Percentiles rank a stretch among this genome's conserved stretches.
Evolutionary conservation across 1,140 invertebrate species (phyloP).

Genomic region (Atopsyche davidsoni): DNA sequence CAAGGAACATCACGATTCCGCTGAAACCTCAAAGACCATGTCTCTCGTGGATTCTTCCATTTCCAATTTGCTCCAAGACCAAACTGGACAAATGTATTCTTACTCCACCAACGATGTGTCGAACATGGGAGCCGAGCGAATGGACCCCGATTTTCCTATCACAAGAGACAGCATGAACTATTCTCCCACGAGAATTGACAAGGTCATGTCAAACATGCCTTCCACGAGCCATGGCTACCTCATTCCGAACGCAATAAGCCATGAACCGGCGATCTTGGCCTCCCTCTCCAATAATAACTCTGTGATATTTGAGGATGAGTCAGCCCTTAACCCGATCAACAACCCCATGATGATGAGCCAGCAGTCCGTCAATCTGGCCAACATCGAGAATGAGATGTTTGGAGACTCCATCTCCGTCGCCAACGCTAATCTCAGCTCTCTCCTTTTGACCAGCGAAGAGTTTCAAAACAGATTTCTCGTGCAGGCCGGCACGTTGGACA

Average conservation of each 20-base stretch:
- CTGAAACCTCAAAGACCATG: conserved; percentile 26
- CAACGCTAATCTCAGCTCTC: conserved; percentile 59
- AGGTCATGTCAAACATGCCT: conserved; percentile 42
- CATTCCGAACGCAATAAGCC: conserved; percentile 50
- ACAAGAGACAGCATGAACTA: conserved; percentile 26
- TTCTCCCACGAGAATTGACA: conserved; percentile 29
- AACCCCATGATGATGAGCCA: conserved; percentile 18
- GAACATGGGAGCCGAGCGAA: conserved; percentile 35
- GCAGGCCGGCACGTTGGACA: conserved; percentile 19
- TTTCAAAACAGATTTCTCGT: conserved; percentile 35
- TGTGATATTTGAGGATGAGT: conserved; percentile 40
- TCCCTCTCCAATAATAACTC: conserved; percentile 45
- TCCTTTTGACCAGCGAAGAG: conserved; percentile 50
- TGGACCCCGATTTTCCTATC: conserved; percentile 20
- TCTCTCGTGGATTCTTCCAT: conserved; percentile 24
- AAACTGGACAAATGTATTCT: conserved; percentile 36
- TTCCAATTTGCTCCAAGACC: conserved; percentile 23
- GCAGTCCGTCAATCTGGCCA: conserved; percentile 29
- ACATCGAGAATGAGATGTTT: conserved; percentile 41
- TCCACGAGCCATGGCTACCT: conserved; percentile 52
- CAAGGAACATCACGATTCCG: conserved; percentile 9
- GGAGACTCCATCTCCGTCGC: conserved; percentile 55
- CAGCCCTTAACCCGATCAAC: conserved; percentile 23
- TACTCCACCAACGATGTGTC: conserved; percentile 45
- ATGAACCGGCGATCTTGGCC: conserved; percentile 43